These are phyloP conservation scores for Arizona elegans DNA, from an alignment of 2,113 vertebrate genomes.

Conservation along the genomic window DNA sequence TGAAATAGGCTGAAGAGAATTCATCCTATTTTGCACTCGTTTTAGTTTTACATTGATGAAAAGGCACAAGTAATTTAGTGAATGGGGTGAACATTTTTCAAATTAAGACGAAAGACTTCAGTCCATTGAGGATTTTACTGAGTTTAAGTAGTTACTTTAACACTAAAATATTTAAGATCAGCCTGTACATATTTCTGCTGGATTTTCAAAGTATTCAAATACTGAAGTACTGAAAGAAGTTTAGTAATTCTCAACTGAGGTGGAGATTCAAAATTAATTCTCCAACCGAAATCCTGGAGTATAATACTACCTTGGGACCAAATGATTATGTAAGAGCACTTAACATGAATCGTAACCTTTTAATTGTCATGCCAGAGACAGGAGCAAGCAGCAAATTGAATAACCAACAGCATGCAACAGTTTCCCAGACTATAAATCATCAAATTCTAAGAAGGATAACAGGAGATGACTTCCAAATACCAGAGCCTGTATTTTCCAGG, in stretches of 20 bases:
- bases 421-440: not conserved
- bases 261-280: not conserved
- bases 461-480: not conserved
- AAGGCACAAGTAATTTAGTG: not conserved
- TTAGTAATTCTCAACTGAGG: not conserved
- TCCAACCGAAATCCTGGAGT: not conserved
- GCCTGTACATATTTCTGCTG: not conserved
- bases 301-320: not conserved
- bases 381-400: not conserved
- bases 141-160: not conserved
- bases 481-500: constrained; percentile 10
- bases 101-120: not conserved
- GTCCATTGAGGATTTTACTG: not conserved
- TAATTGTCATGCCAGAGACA: not conserved
- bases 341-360: not conserved
- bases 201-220: not conserved
- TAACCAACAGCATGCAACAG: not conserved
- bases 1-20: not conserved
- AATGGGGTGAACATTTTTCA: not conserved
- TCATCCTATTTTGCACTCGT: not conserved
- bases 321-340: not conserved
- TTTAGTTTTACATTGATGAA: not conserved
- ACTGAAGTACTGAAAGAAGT: not conserved
- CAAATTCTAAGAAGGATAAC: constrained; percentile 14
- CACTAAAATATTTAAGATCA: not conserved